These are phyloP conservation scores for Stictonetta naevosa DNA, from an alignment of 2,113 vertebrate genomes.

Conservation along the genomic window DNA sequence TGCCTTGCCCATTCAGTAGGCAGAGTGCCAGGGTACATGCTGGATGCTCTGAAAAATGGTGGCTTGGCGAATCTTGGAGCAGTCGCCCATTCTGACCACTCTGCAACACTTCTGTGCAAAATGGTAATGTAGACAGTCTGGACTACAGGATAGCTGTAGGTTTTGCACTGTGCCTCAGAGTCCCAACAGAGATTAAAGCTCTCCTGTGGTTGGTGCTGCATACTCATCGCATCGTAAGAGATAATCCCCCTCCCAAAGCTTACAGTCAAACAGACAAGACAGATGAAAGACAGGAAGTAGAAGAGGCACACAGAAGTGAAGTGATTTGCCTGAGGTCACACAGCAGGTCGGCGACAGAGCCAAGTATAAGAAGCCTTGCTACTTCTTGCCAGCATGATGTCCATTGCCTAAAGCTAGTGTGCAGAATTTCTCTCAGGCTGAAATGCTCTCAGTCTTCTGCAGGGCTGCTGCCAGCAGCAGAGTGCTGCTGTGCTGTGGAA, in stretches of 20 bases:
- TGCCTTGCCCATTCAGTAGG: not conserved
- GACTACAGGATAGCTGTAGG: conserved; percentile 28
- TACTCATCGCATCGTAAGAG: not conserved
- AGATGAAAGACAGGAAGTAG: conserved; percentile 25
- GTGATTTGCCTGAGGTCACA: conserved; percentile 63
- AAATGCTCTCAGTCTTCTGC: not conserved
- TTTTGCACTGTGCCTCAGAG: conserved; percentile 37
- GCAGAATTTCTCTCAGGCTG: conserved; percentile 48
- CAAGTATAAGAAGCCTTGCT: conserved; percentile 61
- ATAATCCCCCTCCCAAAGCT: conserved; percentile 30
- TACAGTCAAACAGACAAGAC: conserved; percentile 36
- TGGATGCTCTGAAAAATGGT: not conserved
- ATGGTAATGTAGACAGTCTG: conserved; percentile 8
- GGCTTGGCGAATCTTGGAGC: not conserved
- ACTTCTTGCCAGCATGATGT: conserved; percentile 60
- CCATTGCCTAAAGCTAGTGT: conserved; percentile 42
- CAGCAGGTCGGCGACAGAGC: conserved; percentile 37
- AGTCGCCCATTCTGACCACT: conserved; percentile 28
- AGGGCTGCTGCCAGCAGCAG: not conserved
- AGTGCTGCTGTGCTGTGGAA: not conserved
- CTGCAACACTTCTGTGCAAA: not conserved
- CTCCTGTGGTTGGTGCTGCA: conserved; percentile 45
- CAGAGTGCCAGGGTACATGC: not conserved
- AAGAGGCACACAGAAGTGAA: conserved; percentile 34
- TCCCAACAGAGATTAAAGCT: conserved; percentile 67